phyloP scores from a whole-genome alignment of 2,797 vertebrate species.

The Lepidocolaptes lacrymiger region DNA sequence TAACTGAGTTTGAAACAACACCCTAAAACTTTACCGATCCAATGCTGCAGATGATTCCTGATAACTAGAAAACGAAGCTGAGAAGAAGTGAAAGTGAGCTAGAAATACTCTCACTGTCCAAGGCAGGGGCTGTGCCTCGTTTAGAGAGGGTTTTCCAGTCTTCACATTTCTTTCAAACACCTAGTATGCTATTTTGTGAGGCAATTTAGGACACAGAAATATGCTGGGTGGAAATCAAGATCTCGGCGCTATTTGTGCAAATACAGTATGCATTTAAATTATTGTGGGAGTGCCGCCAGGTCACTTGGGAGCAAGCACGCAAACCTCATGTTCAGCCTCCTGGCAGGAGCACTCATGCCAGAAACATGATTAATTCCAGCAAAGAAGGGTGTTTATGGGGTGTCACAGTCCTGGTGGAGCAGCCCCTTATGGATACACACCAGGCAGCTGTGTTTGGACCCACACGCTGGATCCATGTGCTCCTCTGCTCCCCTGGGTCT shows the following conservation, averaged over 20 bases:
- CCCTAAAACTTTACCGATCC: neutral
- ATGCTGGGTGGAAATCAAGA: neutral
- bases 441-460: constrained; percentile 42
- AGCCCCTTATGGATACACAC: neutral
- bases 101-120: neutral
- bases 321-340: constrained; percentile 33
- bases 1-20: neutral
- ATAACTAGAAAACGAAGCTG: neutral
- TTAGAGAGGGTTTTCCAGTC: neutral
- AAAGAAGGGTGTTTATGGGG: constrained; percentile 54
- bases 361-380: constrained; percentile 43
- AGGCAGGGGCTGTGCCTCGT: neutral
- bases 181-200: neutral
- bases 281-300: constrained; percentile 37
- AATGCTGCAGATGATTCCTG: neutral
- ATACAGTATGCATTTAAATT: neutral
- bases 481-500: neutral
- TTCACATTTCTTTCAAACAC: constrained; percentile 2
- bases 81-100: neutral
- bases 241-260: neutral
- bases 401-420: constrained; percentile 26
- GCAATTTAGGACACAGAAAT: neutral
- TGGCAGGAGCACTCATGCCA: constrained; percentile 13
- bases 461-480: rapidly evolving
- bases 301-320: constrained; percentile 6